Evolutionary conservation across 2,797 vertebrate genomes (phyloP).

Genomic region (Leptoclinus maculatus): DNA sequence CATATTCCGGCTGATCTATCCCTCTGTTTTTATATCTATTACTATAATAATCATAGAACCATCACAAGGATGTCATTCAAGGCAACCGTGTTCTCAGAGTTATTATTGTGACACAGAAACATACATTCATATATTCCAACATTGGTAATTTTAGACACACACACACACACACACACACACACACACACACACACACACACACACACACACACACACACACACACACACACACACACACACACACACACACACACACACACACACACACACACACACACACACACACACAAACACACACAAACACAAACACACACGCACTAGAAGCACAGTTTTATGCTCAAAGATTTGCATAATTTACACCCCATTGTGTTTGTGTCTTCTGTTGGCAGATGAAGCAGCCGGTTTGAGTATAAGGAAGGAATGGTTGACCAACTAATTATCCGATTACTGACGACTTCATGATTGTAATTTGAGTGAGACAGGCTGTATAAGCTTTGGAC

Average conservation of each 20-base stretch:
- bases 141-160: background rate
- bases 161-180: background rate
- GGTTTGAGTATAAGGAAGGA: background rate
- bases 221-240: background rate
- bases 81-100: background rate
- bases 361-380: constrained; percentile 14
- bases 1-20: constrained; percentile 27
- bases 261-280: background rate
- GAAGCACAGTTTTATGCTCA: constrained; percentile 8
- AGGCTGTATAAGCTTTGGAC: background rate
- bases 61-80: constrained; percentile 29
- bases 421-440: background rate
- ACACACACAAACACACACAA: background rate
- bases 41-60: constrained; percentile 22
- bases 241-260: background rate
- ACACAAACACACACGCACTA: background rate
- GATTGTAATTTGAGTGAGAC: background rate
- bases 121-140: background rate
- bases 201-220: background rate
- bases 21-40: constrained; percentile 18
- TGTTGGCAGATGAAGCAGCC: background rate
- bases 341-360: constrained; percentile 42
- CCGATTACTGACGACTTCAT: background rate
- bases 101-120: background rate
- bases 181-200: background rate